phyloP scores from a whole-genome alignment of 2,113 vertebrate species.

The Monopterus albus region DNA sequence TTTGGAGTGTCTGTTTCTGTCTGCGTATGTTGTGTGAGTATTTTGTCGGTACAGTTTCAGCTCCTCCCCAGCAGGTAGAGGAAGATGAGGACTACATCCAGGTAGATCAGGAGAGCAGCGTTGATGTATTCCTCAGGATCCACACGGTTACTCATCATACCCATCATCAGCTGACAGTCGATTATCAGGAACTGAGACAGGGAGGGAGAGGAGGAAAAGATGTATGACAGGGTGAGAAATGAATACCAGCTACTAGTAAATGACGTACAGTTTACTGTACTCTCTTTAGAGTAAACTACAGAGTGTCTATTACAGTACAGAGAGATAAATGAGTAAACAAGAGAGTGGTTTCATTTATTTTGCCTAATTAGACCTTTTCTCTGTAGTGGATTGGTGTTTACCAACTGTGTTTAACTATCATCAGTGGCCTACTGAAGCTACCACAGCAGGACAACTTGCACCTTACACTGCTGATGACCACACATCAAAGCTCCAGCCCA shows the following conservation, averaged over 20 bases:
- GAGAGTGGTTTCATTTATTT: too few species aligned
- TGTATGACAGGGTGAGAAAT: neutral
- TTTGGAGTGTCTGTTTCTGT: neutral
- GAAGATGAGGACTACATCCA: slow-evolving; percentile 82
- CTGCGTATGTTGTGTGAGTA: neutral
- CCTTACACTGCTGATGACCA: too few species aligned
- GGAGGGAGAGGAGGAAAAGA: neutral
- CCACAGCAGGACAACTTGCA: too few species aligned
- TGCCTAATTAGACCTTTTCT: too few species aligned
- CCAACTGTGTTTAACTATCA: too few species aligned
- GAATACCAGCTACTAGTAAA: neutral
- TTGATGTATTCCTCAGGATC: slow-evolving; percentile 81
- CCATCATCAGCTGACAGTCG: slow-evolving; percentile 80
- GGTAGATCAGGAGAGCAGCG: slow-evolving; percentile 77
- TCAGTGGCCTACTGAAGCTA: too few species aligned
- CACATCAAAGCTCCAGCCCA: too few species aligned
- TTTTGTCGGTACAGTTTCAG: slow-evolving; percentile 29
- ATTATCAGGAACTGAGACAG: slow-evolving; percentile 75
- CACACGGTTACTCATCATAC: slow-evolving; percentile 57
- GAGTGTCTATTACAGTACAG: too few species aligned
- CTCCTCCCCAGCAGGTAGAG: slow-evolving; percentile 76
- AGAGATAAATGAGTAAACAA: too few species aligned
- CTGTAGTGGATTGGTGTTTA: too few species aligned
- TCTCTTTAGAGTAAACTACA: too few species aligned
- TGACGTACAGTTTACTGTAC: too few species aligned